Base-by-base conservation (phyloP, 2,888 invertebrate genomes). In the Spilosoma lubricipeda region DNA sequence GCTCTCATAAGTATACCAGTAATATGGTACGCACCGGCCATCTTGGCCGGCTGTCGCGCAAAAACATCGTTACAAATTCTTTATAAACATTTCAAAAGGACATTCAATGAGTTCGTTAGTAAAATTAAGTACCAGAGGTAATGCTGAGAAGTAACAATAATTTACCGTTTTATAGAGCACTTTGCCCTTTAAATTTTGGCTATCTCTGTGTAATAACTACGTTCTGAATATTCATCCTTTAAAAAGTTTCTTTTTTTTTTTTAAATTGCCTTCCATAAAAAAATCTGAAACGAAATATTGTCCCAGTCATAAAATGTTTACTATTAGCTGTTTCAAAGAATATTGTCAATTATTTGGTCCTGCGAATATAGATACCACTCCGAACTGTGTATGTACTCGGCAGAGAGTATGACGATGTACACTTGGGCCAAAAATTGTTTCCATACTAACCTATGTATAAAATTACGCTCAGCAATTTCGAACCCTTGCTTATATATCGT, bases 401-500 rank as follows among this genome's bases (percentile, higher is more conserved):
- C 63, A 84, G 15, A 77, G 75, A 67, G 66, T 52, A 65, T 48
- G 73, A n/a, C 76, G 36, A 67, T 48, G 63, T 66, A 65, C 42
- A 30, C 20, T 68, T 15, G 36, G 33, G n/a, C 45, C 71, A 74
- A 77, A 83, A 84, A 83, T 67, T 79, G 74, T 80, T 73, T 77
- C 74, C 70, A 73, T 82, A 80, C 71, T 75, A 78, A 72, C 77
- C 77, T 80, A 85, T 85, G 85, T 85, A 85, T 85, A 84, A 85
- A 85, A 85, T 85, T 85, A 85, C 82, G 77, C 71, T 82, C 80
- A 73, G 77, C 76, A 81, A 75, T 76, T 82, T 65, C 67, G 77
- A 83, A 73, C 84, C 82, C 84, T 83, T 83, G 84, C 82, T 82
- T 84, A 85, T 84, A 82, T 85, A 85, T 82, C 81, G 75, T 77